Evolutionary conservation across 2,797 vertebrate species (phyloP).

Genomic region (Pangasius sanitwongsei): DNA sequence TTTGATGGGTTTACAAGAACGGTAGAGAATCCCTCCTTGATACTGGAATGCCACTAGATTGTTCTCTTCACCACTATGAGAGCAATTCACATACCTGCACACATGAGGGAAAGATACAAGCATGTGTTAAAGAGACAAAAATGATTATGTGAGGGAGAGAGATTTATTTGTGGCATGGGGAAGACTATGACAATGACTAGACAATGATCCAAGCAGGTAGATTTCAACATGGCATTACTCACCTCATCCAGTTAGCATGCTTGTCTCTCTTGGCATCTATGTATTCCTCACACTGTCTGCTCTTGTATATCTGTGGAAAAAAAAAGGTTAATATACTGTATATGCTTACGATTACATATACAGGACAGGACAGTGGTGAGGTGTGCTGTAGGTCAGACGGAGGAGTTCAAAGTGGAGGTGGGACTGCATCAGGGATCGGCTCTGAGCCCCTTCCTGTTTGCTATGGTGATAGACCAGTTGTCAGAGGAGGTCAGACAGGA

Average conservation of each 20-base stretch:
- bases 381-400: no score
- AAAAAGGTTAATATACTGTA: not conserved
- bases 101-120: no score
- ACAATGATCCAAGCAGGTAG: not conserved
- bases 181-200: not conserved
- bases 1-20: conserved; percentile 55
- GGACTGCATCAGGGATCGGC: no score
- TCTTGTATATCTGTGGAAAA: conserved; percentile 64
- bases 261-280: conserved; percentile 30
- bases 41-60: conserved; percentile 72
- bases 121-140: no score
- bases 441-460: no score
- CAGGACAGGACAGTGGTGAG: no score
- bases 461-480: no score
- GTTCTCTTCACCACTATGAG: conserved; percentile 67
- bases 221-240: conserved; percentile 5
- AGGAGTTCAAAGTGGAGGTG: no score
- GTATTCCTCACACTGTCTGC: conserved; percentile 37
- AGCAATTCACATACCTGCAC: conserved; percentile 35
- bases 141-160: no score
- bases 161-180: not conserved
- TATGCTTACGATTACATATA: no score
- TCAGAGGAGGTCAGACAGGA: no score
- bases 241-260: conserved; percentile 74
- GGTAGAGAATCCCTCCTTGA: conserved; percentile 66